phyloP scores from a whole-genome alignment of 2,113 vertebrate species.

The Natator depressus region DNA sequence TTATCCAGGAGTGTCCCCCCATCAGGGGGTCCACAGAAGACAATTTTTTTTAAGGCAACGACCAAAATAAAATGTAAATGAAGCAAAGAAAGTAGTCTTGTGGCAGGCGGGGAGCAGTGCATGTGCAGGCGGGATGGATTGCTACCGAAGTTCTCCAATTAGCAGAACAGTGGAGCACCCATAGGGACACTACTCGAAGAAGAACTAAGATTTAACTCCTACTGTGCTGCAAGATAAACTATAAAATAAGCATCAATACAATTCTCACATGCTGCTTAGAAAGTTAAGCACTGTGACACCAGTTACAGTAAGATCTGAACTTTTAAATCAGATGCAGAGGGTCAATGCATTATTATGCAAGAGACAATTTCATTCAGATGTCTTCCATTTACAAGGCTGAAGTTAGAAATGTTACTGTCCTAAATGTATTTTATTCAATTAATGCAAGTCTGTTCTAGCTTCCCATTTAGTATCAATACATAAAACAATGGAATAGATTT shows the following conservation, averaged over 20 bases:
- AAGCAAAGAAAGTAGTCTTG: too few relatives aligned
- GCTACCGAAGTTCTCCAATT: too few relatives aligned
- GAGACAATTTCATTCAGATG: slow-evolving; percentile 44
- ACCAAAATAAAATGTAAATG: too few relatives aligned
- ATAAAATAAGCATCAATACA: neutral
- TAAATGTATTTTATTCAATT: neutral
- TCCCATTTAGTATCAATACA: neutral
- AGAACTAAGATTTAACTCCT: neutral
- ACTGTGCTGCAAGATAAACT: neutral
- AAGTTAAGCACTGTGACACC: neutral
- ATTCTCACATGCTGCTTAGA: neutral
- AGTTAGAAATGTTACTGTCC: slow-evolving; percentile 23
- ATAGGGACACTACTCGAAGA: too few relatives aligned
- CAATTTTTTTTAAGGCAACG: too few relatives aligned
- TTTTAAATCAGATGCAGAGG: slow-evolving; percentile 80
- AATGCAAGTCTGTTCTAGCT: neutral
- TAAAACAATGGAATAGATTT: neutral
- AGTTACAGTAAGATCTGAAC: neutral
- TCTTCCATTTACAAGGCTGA: slow-evolving; percentile 32
- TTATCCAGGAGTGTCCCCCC: too few relatives aligned
- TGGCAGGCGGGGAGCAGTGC: too few relatives aligned
- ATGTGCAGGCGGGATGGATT: too few relatives aligned
- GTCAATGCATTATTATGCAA: slow-evolving; percentile 71
- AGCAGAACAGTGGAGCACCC: too few relatives aligned
- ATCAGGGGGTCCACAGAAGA: too few relatives aligned